Percentiles rank a stretch among this genome's conserved stretches.
These are phyloP conservation scores for Tridacna crocea DNA, from an alignment of 2,888 invertebrate genomes.

Conservation along the genomic window DNA sequence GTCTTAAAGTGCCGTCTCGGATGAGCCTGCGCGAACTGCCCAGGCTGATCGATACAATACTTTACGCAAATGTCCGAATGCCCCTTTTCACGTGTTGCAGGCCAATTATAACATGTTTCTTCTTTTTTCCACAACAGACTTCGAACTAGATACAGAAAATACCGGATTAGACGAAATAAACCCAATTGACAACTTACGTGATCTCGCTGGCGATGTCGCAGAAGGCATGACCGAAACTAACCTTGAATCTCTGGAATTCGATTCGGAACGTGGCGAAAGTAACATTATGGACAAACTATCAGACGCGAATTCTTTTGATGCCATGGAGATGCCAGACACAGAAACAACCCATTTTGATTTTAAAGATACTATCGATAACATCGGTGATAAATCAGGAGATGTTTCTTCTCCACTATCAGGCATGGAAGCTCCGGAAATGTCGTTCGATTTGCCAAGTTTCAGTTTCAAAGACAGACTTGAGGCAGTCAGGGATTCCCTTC, in stretches of 20 bases:
- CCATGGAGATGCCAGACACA: not conserved
- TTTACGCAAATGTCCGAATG: too few relatives aligned
- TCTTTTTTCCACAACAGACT: too few relatives aligned
- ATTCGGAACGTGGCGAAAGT: not conserved
- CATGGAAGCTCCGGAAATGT: slow-evolving; percentile 1
- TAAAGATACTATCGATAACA: not conserved
- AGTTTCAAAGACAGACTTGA: not conserved
- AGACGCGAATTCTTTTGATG: not conserved
- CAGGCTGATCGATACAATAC: too few relatives aligned
- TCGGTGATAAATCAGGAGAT: not conserved
- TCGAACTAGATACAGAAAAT: too few relatives aligned
- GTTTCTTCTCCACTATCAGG: not conserved
- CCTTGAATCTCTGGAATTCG: not conserved
- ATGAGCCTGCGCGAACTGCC: too few relatives aligned
- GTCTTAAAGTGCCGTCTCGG: too few relatives aligned
- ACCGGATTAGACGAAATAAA: not conserved
- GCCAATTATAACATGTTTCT: too few relatives aligned
- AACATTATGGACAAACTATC: slow-evolving; percentile 7
- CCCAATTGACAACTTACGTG: slow-evolving; percentile 9
- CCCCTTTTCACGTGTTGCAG: too few relatives aligned
- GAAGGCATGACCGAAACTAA: not conserved
- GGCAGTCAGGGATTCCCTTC: not conserved
- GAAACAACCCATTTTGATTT: not conserved
- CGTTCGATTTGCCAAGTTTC: not conserved
- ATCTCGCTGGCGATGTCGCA: not conserved